A percentile compares a stretch with the other conserved stretches of the same genome.
These are phyloP conservation scores for Micrasema minimum DNA, from an alignment of 1,140 invertebrate species.

Conservation along the genomic window DNA sequence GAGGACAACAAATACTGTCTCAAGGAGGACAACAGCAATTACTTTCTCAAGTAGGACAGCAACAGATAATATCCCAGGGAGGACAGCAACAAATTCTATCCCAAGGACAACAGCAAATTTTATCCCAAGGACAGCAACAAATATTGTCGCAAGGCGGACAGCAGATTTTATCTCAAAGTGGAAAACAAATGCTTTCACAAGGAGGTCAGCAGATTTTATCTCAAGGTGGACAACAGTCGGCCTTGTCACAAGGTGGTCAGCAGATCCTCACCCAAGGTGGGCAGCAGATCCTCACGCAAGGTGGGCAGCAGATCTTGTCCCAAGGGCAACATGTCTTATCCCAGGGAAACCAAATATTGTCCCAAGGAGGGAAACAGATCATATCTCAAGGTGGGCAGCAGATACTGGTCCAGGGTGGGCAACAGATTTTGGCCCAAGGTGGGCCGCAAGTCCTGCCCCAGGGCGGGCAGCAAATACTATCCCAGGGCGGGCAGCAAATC, in stretches of 20 bases:
- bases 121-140: slow-evolving; percentile 58
- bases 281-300: slow-evolving; percentile 61
- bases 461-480: slow-evolving; percentile 55
- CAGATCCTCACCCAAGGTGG: slow-evolving; percentile 43
- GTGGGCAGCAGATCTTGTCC: slow-evolving; percentile 57
- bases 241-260: slow-evolving; percentile 32
- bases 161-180: slow-evolving; percentile 39
- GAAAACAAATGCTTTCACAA: slow-evolving; percentile 56
- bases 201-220: slow-evolving; percentile 61
- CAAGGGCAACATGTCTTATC: slow-evolving; percentile 63
- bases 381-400: slow-evolving; percentile 53
- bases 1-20: slow-evolving; percentile 62
- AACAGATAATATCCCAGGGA: slow-evolving; percentile 56
- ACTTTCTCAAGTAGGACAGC: slow-evolving; percentile 54
- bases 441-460: slow-evolving; percentile 40
- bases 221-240: slow-evolving; percentile 57
- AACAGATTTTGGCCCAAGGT: slow-evolving; percentile 41
- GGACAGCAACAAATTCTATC: slow-evolving; percentile 62
- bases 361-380: slow-evolving; percentile 57
- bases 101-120: slow-evolving; percentile 61
- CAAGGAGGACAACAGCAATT: slow-evolving; percentile 55
- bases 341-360: slow-evolving; percentile 58
- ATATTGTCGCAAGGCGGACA: slow-evolving; percentile 42
- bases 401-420: slow-evolving; percentile 54
- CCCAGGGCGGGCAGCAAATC: slow-evolving; percentile 50